Evolutionary conservation across 2,888 invertebrate species (phyloP).

Genomic region (Tuta absoluta): DNA sequence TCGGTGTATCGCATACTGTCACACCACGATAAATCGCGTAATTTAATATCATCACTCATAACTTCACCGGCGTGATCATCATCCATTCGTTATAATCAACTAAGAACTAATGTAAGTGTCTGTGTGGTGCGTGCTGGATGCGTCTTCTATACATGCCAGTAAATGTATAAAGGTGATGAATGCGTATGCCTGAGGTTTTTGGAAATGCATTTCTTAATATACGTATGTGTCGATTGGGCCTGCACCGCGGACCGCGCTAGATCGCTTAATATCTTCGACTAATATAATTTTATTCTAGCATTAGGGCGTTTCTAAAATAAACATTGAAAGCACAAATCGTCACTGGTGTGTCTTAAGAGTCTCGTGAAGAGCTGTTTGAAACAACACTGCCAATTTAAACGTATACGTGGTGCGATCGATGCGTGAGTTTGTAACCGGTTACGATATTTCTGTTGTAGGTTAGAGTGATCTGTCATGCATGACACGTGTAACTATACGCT

Average conservation of each 20-base stretch:
- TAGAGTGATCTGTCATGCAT: slow-evolving; percentile 51
- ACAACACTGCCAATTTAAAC: slow-evolving; percentile 76
- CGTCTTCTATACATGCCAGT: slow-evolving; percentile 75
- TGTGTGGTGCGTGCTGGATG: slow-evolving; percentile 74
- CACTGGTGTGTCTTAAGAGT: slow-evolving; percentile 69
- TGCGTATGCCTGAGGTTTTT: slow-evolving; percentile 70
- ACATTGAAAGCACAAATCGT: slow-evolving; percentile 69
- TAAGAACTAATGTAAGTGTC: slow-evolving; percentile 60
- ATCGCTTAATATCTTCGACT: slow-evolving; percentile 60
- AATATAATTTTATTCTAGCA: slow-evolving; percentile 63
- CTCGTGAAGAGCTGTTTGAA: slow-evolving; percentile 58
- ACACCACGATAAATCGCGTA: slow-evolving; percentile 42
- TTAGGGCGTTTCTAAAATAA: slow-evolving; percentile 65
- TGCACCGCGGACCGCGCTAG: slow-evolving; percentile 77
- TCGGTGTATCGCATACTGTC: background rate
- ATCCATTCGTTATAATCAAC: slow-evolving; percentile 54
- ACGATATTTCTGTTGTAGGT: slow-evolving; percentile 45
- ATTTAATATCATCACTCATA: slow-evolving; percentile 36
- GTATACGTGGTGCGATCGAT: slow-evolving; percentile 61
- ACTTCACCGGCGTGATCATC: slow-evolving; percentile 48
- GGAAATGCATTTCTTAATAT: slow-evolving; percentile 77
- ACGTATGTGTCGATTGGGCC: slow-evolving; percentile 68
- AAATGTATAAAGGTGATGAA: slow-evolving; percentile 63
- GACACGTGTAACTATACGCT: slow-evolving; percentile 50
- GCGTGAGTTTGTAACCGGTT: slow-evolving; percentile 49